Evolutionary conservation across 2,797 vertebrate genomes (phyloP).

Genomic region (Meriones psammophilus): DNA sequence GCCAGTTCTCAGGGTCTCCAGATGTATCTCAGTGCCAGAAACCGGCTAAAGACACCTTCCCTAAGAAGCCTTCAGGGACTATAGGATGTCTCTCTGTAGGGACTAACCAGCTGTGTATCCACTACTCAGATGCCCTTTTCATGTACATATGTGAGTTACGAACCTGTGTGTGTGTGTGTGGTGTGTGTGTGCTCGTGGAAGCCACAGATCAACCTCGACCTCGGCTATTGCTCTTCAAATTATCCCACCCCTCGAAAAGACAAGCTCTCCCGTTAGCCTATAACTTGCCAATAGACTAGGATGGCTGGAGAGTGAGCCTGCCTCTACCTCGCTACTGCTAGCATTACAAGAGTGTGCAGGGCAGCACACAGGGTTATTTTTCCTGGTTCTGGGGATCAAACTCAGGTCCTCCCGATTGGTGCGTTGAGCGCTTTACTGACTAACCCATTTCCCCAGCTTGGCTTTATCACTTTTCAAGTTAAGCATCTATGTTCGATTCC

Average conservation of each 20-base stretch:
- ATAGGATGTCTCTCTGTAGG: not conserved
- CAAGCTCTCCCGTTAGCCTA: not conserved
- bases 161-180: not conserved
- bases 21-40: not conserved
- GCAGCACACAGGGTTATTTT: not conserved
- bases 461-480: not conserved
- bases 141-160: not conserved
- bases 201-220: not conserved
- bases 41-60: not conserved
- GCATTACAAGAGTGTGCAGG: not conserved
- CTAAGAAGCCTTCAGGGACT: not conserved
- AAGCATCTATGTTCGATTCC: not conserved
- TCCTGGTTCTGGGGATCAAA: not conserved
- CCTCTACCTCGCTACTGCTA: not conserved
- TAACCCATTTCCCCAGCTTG: not conserved
- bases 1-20: conserved; percentile 41
- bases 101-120: not conserved
- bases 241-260: not conserved
- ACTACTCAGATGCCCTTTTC: not conserved
- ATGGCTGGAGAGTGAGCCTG: not conserved
- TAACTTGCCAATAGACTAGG: not conserved
- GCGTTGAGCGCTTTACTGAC: not conserved
- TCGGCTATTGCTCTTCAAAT: not conserved
- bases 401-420: not conserved
- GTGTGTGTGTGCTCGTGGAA: not conserved